phyloP scores from a whole-genome alignment of 2,113 vertebrate genomes.

The Mustelus asterias region DNA sequence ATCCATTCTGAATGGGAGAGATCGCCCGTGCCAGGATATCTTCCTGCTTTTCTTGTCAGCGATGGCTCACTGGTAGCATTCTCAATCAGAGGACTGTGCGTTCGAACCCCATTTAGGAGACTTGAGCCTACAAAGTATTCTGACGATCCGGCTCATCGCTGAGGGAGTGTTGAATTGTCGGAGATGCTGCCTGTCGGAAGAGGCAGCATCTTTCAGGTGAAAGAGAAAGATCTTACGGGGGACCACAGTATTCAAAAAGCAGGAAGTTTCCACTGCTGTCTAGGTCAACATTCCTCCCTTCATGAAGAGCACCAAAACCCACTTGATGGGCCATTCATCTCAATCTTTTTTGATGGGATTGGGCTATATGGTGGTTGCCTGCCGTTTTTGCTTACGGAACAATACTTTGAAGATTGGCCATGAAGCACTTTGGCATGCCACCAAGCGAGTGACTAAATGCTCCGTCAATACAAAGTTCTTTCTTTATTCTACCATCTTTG shows the following conservation, averaged over 20 bases:
- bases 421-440: neutral
- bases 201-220: neutral
- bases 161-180: neutral
- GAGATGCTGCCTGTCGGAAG: neutral
- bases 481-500: neutral
- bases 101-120: neutral
- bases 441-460: neutral
- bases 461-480: neutral
- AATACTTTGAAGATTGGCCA: neutral
- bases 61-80: neutral
- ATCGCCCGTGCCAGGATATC: neutral
- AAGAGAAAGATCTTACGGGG: neutral
- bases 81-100: neutral
- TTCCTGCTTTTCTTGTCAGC: neutral
- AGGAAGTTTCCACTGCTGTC: neutral
- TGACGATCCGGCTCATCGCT: neutral
- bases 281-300: neutral
- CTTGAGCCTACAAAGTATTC: neutral
- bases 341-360: neutral
- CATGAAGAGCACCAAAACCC: neutral
- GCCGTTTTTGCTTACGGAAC: neutral
- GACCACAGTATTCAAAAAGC: neutral
- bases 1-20: neutral
- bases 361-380: neutral
- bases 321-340: neutral